Base-by-base conservation (phyloP, 2,797 vertebrate species). In the Aldrovandia affinis region DNA sequence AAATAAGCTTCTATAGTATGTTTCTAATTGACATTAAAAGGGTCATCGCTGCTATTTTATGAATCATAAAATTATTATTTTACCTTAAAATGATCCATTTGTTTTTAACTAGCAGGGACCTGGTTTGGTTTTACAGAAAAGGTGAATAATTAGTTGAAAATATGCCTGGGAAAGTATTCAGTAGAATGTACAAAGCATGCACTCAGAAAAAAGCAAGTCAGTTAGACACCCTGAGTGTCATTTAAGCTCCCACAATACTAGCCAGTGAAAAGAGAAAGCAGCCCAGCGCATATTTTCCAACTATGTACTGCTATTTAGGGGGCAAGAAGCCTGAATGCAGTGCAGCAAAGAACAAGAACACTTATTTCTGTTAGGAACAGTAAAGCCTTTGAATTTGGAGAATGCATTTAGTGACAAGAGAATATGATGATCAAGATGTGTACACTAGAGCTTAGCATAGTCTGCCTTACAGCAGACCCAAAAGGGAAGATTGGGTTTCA, bases 401-500 rank as follows among this genome's bases (percentile, higher is more conserved):
- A 82, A 82, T 42, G 68, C 52, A 33, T 77, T 77, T 55, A 42
- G 73, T 75, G 82, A 77, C 82, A 77, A 57, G 70, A 83, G 33
- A 83, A 77, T 77, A 77, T 47, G 36, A 54, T 77, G 18, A 83
- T 75, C 50, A 83, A 75, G 81, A 83, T 25, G 12, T 83, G 65
- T 83, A 57, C 52, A 77, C 36, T 33, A 75, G 30, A 42, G 22
- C 20, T 30, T 75, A 75, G 55, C 8, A 39, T 54, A 73, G 36
- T 20, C 63, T 28, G 12, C 28, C 30, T 87, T 94, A 90, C 95
- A 92, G 93, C 91, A 81, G 88, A 92, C 91, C 86, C 81, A 87
- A 91, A 93, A 91, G 88, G 92, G 84, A 82, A 84, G 92, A 92
- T 94, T 92, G 80, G 86, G 92, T 95, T 95, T 94, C 93, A 91